phyloP scores from a whole-genome alignment of 2,797 vertebrate genomes.

The Mus caroli region DNA sequence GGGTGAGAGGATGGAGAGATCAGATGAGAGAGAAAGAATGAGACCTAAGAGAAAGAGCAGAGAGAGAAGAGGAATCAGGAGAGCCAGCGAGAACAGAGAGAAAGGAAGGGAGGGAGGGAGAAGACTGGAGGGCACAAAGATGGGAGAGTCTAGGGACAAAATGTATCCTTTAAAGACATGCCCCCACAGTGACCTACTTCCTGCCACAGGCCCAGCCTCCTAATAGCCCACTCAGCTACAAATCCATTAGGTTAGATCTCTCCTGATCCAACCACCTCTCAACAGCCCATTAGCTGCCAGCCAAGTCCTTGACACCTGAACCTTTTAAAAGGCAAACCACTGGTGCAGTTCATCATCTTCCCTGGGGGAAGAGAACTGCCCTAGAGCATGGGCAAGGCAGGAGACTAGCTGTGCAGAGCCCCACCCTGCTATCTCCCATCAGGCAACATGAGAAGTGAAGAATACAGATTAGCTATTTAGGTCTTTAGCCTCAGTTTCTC shows the following conservation, averaged over 20 bases:
- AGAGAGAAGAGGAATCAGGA: not conserved
- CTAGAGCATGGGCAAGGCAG: not conserved
- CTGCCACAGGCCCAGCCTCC: not conserved
- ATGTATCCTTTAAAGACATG: not conserved
- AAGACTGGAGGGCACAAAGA: not conserved
- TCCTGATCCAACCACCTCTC: not conserved
- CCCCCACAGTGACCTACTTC: not conserved
- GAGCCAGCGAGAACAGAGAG: too few relatives aligned
- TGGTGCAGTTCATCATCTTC: not conserved
- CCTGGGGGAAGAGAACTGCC: not conserved
- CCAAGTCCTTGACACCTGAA: not conserved
- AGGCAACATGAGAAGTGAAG: not conserved
- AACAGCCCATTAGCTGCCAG: not conserved
- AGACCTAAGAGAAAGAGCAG: not conserved
- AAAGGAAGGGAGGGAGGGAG: not conserved
- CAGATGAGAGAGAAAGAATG: not conserved
- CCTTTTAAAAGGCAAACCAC: not conserved
- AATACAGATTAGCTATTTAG: not conserved
- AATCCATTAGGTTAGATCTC: not conserved
- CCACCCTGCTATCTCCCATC: not conserved
- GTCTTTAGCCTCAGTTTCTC: not conserved
- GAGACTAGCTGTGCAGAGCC: not conserved
- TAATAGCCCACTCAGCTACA: not conserved
- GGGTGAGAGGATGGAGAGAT: not conserved
- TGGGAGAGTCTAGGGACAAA: not conserved